A percentile compares a stretch with the other conserved stretches of the same genome.
These are phyloP conservation scores for Dendroctonus ponderosae DNA, from an alignment of 1,140 invertebrate genomes.

Conservation along the genomic window DNA sequence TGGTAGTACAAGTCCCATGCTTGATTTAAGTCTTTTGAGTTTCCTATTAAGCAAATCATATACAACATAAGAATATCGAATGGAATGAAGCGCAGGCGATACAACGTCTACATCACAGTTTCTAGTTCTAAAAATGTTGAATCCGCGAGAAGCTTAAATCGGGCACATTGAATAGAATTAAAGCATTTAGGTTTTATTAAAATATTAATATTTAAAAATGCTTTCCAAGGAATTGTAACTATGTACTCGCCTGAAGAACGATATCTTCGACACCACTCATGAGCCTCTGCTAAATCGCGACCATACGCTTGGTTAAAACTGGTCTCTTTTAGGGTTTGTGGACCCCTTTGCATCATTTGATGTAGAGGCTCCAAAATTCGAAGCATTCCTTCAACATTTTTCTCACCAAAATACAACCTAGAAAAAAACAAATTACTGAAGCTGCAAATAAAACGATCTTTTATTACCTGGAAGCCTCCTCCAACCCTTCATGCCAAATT, in stretches of 20 bases:
- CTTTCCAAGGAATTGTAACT: background rate
- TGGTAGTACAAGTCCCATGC: conserved; percentile 99
- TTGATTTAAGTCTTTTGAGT: conserved; percentile 89
- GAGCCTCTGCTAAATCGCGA: conserved; percentile 87
- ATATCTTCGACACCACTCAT: conserved; percentile 90
- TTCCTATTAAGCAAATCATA: conserved; percentile 54
- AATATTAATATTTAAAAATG: background rate
- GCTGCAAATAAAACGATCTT: conserved; percentile 7
- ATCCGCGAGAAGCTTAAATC: too few species aligned
- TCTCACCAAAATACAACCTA: conserved; percentile 90
- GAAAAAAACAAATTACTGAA: conserved; percentile 8
- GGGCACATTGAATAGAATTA: too few species aligned
- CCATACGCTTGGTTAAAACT: conserved; percentile 97
- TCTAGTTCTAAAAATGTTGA: too few species aligned
- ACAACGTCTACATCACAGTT: too few species aligned
- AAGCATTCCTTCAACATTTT: conserved; percentile 94
- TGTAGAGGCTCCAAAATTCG: conserved; percentile 93
- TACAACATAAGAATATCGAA: too few species aligned
- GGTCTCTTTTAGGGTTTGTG: conserved; percentile 94
- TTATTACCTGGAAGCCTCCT: conserved; percentile 80
- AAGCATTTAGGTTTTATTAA: too few species aligned
- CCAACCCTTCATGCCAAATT: conserved; percentile 97
- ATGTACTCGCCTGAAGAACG: conserved; percentile 71
- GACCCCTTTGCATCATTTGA: conserved; percentile 87
- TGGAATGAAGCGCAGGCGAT: too few species aligned